Evolutionary conservation across 1,140 invertebrate genomes (phyloP), one percentile per base, ranked within the genome.

Genomic region (Anthonomus grandis): DNA sequence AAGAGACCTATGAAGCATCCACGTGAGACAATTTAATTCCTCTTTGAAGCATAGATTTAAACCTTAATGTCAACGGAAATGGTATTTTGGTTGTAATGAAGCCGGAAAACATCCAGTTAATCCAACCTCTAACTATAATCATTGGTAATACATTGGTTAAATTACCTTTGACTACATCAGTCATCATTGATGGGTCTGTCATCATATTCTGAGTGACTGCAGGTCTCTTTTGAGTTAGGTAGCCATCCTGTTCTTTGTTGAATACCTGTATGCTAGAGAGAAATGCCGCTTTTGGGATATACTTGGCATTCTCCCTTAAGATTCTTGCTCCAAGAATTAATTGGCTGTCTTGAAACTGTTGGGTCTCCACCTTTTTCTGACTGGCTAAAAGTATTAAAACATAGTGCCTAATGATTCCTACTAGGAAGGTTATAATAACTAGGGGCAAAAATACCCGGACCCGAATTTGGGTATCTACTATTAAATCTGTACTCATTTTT

Each of bases 21-120:
- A 99, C 72, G 21, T 95, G 95, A 5, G 85, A 81, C 22, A 99
- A 76, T 75, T 99, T 96, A 51, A 99, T 90, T 31, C 97, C 97
- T 70, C 97, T 80, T 80, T 99, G 97, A 51, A 99, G 78, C 97
- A 99, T 99, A 2, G 96, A 95, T 75, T 99, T 99, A 72, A 99
- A 99, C 22, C 96, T 83, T 22, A 98, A 78, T 0, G 97, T 99
- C 44, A 99, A 72, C 0, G 97, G 97, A 76, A 99, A 99, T 56
- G 97, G 97, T 12, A 99, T 96, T 81, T 97, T 97, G 12, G 95
- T 99, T 42, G 97, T 98, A 31, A 99, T 90, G 76, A 99, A 99
- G 44, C 97, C 97, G 56, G 95, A 98, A 75, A 99, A 99, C 79
- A 98, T 98, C 97, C 97, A 99, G 73, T 99, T 99, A 64, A 99